Percentiles rank a stretch among this genome's conserved stretches.
Conservation (phyloP, 2,113 vertebrate genomes). For the Poeciliopsis occidentalis region DNA sequence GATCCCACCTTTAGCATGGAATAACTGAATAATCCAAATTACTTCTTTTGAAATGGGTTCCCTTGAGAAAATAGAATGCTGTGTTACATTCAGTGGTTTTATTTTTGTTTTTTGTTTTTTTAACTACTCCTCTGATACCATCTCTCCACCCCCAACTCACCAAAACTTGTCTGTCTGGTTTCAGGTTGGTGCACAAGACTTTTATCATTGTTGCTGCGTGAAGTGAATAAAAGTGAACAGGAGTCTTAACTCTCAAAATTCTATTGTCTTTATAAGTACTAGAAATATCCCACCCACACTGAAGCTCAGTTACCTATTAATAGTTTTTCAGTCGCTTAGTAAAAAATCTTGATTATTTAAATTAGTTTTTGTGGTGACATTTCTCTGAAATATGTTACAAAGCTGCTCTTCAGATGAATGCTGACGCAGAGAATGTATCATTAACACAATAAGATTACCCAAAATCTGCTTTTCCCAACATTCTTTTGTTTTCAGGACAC, state of each 20-base stretch:
- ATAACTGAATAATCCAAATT: neutral
- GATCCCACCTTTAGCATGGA: neutral
- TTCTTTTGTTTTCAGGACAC: neutral
- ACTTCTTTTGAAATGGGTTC: neutral
- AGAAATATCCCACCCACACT: neutral
- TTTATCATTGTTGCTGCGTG: neutral
- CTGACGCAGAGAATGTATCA: neutral
- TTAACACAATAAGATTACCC: conserved; percentile 8
- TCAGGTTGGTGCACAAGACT: conserved; percentile 48
- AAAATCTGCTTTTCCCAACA: neutral
- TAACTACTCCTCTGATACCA: conserved; percentile 8
- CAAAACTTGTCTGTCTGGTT: conserved; percentile 78
- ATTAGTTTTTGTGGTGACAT: neutral
- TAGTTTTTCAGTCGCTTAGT: conserved; percentile 7
- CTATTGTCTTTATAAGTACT: conserved; percentile 1
- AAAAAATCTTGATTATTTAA: neutral
- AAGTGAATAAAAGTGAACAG: conserved; percentile 15
- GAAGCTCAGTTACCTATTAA: conserved; percentile 58
- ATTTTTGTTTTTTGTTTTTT: conserved; percentile 30
- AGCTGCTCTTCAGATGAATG: too few relatives aligned
- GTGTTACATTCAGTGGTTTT: neutral
- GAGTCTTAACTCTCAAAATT: conserved; percentile 4
- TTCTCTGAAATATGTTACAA: neutral
- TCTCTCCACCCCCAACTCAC: conserved; percentile 60
- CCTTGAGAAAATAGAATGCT: conserved; percentile 25